Base-by-base conservation (phyloP, 2,888 invertebrate genomes). In the Dynastes tityus region DNA sequence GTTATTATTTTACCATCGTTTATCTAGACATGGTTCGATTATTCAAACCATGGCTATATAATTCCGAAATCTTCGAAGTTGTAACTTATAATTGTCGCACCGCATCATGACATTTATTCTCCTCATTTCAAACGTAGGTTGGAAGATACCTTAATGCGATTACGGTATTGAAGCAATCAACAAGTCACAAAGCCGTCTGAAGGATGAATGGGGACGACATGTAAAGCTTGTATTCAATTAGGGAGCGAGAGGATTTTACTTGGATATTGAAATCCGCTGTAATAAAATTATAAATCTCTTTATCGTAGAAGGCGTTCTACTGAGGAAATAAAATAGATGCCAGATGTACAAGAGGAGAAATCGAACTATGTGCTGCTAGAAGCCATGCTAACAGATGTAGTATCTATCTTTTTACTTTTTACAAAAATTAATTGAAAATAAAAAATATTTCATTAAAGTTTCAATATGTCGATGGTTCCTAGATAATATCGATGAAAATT, bases 171-270 rank as follows among this genome's bases (percentile, higher is more conserved):
- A 53, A 53, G 53, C 53, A 53, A 53, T 53, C 53, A 53, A 53
- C 53, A 53, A 53, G 53, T 53, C 53, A 53, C 53, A 53, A 53
- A 53, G n/a, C 53, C 53, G n/a, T 16, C n/a, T 53, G 53, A 53
- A 53, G 16, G 16, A 16, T 53, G 53, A 53, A 53, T n/a, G 53
- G 53, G n/a, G 8, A 6, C 53, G 53, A 53, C n/a, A 16, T 53
- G 53, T 53, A n/a, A 53, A 16, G 53, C 6, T 16, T n/a, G 16
- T 53, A 53, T 53, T 53, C 53, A 53, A 53, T 53, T 53, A 53
- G n/a, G 13, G 53, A 53, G 4, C 16, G 16, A 53, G 16, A 13
- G 53, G 53, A 53, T 53, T 16, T 53, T 53, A n/a, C 16, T 53
- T n/a, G 4, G n/a, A 16, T 53, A 53, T 53, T 53, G 53, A 53